A percentile compares a stretch with the other conserved stretches of the same genome.
These are phyloP conservation scores for Brienomyrus brachyistius DNA, from an alignment of 2,113 vertebrate species.

Conservation along the genomic window DNA sequence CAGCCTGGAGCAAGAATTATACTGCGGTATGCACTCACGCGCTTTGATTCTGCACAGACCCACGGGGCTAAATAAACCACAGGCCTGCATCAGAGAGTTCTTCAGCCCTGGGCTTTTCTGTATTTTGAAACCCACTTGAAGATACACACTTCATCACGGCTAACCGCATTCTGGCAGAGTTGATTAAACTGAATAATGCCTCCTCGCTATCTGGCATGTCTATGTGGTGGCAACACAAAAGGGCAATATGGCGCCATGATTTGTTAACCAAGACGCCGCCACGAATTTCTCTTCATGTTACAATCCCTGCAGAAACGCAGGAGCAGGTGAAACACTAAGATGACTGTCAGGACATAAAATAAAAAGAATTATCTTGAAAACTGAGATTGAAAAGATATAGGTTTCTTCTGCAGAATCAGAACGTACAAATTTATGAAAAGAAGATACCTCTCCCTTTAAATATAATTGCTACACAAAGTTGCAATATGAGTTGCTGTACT, in stretches of 20 bases:
- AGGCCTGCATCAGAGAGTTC: neutral
- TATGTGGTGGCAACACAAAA: neutral
- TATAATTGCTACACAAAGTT: neutral
- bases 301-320: neutral
- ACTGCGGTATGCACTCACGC: neutral
- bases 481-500: neutral
- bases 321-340: neutral
- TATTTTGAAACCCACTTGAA: conserved; percentile 8
- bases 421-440: neutral
- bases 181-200: conserved; percentile 17
- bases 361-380: neutral
- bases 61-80: conserved; percentile 14
- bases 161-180: neutral
- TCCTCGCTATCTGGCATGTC: neutral
- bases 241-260: neutral
- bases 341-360: no score
- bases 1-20: conserved; percentile 11
- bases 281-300: neutral
- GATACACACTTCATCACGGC: conserved; percentile 2
- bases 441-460: neutral
- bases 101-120: neutral
- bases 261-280: neutral
- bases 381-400: neutral
- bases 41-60: neutral
- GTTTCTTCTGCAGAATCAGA: neutral